A percentile compares a stretch with the other conserved stretches of the same genome.
Evolutionary conservation across 53 echinoderm and acorn worm species (phyloP).

Genomic region (Temnopleurus reevesii): DNA sequence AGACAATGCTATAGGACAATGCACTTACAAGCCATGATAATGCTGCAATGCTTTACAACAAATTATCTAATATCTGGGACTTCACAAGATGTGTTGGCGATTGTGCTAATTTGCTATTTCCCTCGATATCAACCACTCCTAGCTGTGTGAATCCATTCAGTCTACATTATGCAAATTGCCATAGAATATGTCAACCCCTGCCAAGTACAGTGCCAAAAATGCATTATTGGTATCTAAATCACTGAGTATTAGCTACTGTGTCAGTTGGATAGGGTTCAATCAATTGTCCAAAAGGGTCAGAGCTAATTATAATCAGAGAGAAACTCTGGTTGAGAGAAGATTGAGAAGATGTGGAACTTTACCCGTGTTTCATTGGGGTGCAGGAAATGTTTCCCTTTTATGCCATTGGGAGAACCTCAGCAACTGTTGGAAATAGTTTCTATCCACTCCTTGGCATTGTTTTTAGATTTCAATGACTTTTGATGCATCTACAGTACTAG

Average conservation of each 20-base stretch:
- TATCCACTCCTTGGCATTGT: neutral
- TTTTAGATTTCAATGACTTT: neutral
- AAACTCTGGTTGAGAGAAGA: neutral
- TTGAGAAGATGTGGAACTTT: neutral
- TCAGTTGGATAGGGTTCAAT: neutral
- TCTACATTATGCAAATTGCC: neutral
- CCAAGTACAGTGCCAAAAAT: neutral
- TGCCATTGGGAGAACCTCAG: neutral
- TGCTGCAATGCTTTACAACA: neutral
- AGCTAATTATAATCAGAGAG: neutral
- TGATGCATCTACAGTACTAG: neutral
- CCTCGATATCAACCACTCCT: neutral
- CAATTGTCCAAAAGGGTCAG: slow-evolving; percentile 4
- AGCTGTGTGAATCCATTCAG: neutral
- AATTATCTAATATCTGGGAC: neutral
- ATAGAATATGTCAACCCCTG: neutral
- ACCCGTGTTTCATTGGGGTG: neutral
- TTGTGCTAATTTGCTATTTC: slow-evolving; percentile 8
- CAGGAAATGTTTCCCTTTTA: neutral
- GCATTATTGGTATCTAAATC: neutral
- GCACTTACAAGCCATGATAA: neutral
- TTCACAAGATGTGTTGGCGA: neutral
- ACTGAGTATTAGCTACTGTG: neutral
- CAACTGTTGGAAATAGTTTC: neutral
- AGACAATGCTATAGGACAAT: neutral